Base-by-base conservation (phyloP, 2,113 vertebrate genomes). In the Alethe castanea region DNA sequence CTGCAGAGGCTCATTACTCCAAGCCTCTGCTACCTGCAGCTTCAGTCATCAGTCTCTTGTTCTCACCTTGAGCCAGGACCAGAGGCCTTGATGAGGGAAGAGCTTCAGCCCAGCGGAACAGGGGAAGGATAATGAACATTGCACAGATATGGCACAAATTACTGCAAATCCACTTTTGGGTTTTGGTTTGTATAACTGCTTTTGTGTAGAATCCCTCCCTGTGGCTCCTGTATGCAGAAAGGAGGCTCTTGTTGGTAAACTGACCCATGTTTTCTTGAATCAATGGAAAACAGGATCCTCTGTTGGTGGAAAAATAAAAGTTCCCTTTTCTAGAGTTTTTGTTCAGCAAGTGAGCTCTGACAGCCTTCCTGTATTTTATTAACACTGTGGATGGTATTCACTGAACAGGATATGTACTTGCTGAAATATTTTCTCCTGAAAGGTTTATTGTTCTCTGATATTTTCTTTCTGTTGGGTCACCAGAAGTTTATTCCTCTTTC, bases 381-480 rank as follows among this genome's bases (percentile, higher is more conserved):
- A 90, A 82, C 42, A 28, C 33, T 47, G 50, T 80, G 80, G 60
- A 69, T 70, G 54, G 54, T 73, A 47, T 93, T 92, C 78, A 74
- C 83, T 73, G 71, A 83, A 93, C 92, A 93, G 85, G 92, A 93
- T 92, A 93, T 81, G 40, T 92, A 74, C 56, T 86, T 86, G 65
- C 71, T 83, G 84, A 95, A 95, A 84, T 87, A 89, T 82, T 88
- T 44, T 94, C 70, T 87, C 62, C 67, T 95, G 90, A 94, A 96
- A 95, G 85, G 62, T 71, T 94, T 91, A 96, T 96, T 97, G 93
- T 96, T 95, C 87, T 79, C 74, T 45, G 52, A n/a, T 82, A 70
- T 93, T 97, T 96, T 94, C 38, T 86, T 96, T 93, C 74, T 61
- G 7, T 54, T 94, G 54, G 74, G 87, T 97, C 85, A 86, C 71